A percentile compares a stretch with the other conserved stretches of the same genome.
Evolutionary conservation across 1,140 invertebrate genomes (phyloP).

Genomic region (Coboldia fuscipes): DNA sequence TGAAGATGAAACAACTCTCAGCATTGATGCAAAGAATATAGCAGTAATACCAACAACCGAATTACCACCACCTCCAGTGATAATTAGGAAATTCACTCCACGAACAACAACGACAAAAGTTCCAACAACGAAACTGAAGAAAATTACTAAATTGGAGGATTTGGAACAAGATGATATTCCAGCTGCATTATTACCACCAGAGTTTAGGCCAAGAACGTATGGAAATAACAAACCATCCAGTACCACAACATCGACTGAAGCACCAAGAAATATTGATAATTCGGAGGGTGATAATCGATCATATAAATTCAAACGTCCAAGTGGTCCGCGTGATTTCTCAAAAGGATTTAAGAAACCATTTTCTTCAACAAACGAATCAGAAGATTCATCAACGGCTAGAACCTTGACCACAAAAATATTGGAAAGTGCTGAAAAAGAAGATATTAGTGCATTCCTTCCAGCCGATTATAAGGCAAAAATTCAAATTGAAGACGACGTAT

Average conservation of each 20-base stretch:
- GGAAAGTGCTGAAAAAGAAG: conserved; percentile 12
- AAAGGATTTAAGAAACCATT: conserved; percentile 29
- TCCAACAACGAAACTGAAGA: conserved; percentile 10
- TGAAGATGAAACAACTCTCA: conserved; percentile 8
- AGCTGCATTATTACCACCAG: conserved; percentile 32
- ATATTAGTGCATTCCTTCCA: conserved; percentile 38
- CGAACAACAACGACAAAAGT: conserved; percentile 18
- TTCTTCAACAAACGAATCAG: no score
- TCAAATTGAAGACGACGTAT: conserved; percentile 20
- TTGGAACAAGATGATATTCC: conserved; percentile 33
- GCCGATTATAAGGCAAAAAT: conserved; percentile 29
- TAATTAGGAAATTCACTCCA: conserved; percentile 27
- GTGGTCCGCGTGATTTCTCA: conserved; percentile 27
- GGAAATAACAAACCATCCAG: conserved; percentile 26
- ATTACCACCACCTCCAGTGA: conserved; percentile 10
- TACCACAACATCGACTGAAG: conserved; percentile 25
- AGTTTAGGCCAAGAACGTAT: conserved; percentile 28
- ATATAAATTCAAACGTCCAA: conserved; percentile 8
- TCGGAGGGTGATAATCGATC: conserved; percentile 6
- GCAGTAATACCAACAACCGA: no score
- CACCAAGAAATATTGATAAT: conserved; percentile 12
- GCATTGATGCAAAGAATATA: no score
- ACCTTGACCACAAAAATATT: conserved; percentile 10
- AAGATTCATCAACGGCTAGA: conserved; percentile 10
- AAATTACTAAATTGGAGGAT: conserved; percentile 26